These are phyloP conservation scores for Chironomus tepperi DNA, from an alignment of 1,140 invertebrate species.

Conservation along the genomic window DNA sequence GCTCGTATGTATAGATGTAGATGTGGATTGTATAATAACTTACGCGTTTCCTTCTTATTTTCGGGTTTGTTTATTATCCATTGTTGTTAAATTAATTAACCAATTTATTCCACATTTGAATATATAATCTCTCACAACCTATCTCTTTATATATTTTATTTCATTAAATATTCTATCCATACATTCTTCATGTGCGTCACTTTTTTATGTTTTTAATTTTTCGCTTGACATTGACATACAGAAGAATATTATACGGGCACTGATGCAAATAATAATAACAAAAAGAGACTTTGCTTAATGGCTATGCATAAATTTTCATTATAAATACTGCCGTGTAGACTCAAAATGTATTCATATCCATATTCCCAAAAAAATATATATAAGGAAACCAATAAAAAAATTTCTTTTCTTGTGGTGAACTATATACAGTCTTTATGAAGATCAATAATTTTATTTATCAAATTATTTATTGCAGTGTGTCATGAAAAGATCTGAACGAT, in stretches of 20 bases:
- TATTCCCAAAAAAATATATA: neutral
- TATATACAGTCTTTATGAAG: neutral
- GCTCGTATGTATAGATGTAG: neutral
- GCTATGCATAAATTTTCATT: conserved; percentile 7
- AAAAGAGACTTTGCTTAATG: neutral
- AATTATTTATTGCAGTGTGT: neutral
- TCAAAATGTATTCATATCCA: neutral
- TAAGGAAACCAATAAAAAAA: too few relatives aligned
- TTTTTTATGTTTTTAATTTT: neutral
- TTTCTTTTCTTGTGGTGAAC: neutral
- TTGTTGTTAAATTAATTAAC: conserved; percentile 15
- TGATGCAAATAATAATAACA: neutral
- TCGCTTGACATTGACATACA: conserved; percentile 1
- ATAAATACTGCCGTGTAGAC: neutral
- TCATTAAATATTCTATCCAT: neutral
- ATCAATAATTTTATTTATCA: conserved; percentile 15
- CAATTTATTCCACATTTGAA: conserved; percentile 14
- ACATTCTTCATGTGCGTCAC: neutral
- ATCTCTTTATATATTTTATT: neutral
- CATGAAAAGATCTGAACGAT: neutral
- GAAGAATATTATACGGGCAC: conserved; percentile 3
- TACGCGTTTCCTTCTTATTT: neutral
- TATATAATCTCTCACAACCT: neutral
- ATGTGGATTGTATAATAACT: neutral
- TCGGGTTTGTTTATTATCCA: conserved; percentile 7